phyloP scores from a whole-genome alignment of 2,888 invertebrate genomes.

The Odontothrips loti region DNA sequence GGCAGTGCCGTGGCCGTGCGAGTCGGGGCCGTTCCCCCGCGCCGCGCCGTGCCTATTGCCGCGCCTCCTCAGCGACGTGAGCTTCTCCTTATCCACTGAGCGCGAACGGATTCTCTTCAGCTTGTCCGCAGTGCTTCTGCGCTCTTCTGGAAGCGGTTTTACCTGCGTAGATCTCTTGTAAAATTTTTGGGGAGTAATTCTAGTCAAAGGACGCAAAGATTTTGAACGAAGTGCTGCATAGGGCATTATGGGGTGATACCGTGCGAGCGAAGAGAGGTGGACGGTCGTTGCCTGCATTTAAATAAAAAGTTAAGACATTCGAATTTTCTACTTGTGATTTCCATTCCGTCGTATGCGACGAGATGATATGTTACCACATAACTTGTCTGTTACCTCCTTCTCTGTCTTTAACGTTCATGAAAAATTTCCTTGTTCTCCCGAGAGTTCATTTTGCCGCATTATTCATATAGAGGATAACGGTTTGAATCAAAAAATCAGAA shows the following conservation, averaged over 20 bases:
- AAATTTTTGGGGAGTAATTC: background rate
- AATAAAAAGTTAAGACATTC: background rate
- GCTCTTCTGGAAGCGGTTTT: too few relatives aligned
- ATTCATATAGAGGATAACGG: background rate
- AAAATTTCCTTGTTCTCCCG: background rate
- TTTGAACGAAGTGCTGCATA: background rate
- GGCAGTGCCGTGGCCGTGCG: too few relatives aligned
- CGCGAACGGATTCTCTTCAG: too few relatives aligned
- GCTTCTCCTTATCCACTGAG: background rate
- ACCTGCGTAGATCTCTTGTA: too few relatives aligned
- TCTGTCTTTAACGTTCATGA: background rate
- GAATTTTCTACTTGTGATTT: conserved; percentile 16
- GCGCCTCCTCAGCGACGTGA: background rate
- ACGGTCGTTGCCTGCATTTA: conserved; percentile 4
- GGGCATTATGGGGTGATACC: background rate
- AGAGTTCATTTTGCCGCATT: background rate
- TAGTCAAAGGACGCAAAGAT: conserved; percentile 7
- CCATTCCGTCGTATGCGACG: background rate
- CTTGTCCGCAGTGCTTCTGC: too few relatives aligned
- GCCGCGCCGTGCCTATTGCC: background rate
- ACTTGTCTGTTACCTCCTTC: background rate
- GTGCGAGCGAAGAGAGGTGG: background rate
- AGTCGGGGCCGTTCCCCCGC: background rate
- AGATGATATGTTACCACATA: too few relatives aligned
- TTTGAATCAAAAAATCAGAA: background rate